Base-by-base conservation (phyloP, 2,888 invertebrate genomes). In the Chironomus riparius region DNA sequence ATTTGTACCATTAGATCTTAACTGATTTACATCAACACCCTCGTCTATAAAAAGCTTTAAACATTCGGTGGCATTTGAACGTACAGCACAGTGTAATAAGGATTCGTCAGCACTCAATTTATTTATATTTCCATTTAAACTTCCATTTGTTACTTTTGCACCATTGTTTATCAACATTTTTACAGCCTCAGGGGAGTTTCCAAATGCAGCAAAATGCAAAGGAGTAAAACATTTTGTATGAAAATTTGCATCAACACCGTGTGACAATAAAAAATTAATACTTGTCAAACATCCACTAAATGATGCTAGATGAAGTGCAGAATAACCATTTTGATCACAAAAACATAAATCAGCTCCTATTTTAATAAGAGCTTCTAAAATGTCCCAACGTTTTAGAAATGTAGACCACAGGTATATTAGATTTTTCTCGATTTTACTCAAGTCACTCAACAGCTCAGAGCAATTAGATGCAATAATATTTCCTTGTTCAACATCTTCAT, bases 141-240 rank as follows among this genome's bases (percentile, higher is more conserved):
- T 38, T 79, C 87, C 90, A 24, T 88, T 89, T 78, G 88, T 87
- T 70, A 93, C 88, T 77, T 88, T 87, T 74, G 93, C 90, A 21
- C 91, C 91, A 78, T 87, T 88, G 78, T 88, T 88, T 78, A 95
- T 87, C 77, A 96, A 87, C 80, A 93, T 87, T 83, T 89, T 90
- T 76, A 92, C 91, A 13, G 93, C 93, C 80, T 92, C 90, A 74
- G 90, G 88, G 78, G 94, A 91, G 81, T 95, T 93, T 13, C 95
- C 93, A 84, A 94, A 94, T 47, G 95, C 94, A 13, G 95, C 93
- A 82, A 93, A 94, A 83, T 97, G 95, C 77, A 96, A 87, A 0
- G 95, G 94, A 68, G 92, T 91, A 81, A 92, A 92, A 79, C 89
- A 88, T 81, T 91, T 89, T 77, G 88, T 88, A 81, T 88, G 87